Conservation (phyloP, 2,113 vertebrate genomes). For the Podocnemis expansa region DNA sequence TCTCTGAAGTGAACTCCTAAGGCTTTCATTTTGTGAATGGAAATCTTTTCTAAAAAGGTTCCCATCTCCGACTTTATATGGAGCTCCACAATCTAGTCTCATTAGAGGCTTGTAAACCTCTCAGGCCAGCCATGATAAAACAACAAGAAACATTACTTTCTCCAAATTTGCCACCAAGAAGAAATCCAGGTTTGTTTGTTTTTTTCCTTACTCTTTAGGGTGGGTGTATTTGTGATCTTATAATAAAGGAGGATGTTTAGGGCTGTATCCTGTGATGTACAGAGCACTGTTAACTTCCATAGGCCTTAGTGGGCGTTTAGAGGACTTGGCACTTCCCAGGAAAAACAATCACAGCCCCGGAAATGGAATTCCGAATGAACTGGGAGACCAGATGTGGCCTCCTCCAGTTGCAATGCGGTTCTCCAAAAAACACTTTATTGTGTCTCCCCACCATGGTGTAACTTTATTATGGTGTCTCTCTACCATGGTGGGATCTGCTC, state of each 20-base stretch:
- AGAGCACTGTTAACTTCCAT: not conserved
- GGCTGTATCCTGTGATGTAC: conserved; percentile 9
- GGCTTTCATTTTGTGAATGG: conserved; percentile 68
- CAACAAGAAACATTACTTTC: conserved; percentile 62
- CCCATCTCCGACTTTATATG: conserved; percentile 59
- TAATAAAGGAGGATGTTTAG: not conserved
- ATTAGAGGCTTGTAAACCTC: conserved; percentile 60
- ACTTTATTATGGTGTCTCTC: not conserved
- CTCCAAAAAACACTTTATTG: not conserved
- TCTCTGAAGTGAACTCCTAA: conserved; percentile 74
- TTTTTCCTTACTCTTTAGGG: conserved; percentile 43
- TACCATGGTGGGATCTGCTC: not conserved
- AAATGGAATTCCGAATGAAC: not conserved
- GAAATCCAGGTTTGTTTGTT: not conserved
- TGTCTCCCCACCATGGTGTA: not conserved
- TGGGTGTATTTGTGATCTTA: conserved; percentile 20
- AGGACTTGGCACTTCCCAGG: not conserved
- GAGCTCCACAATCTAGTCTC: conserved; percentile 58
- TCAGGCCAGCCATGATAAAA: conserved; percentile 53
- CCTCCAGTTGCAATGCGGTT: not conserved
- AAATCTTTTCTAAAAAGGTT: conserved; percentile 64
- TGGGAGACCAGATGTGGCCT: not conserved
- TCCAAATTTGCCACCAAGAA: conserved; percentile 46
- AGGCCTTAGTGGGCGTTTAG: not conserved
- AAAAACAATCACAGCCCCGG: not conserved